These are phyloP conservation scores for Aricia agestis DNA, from an alignment of 1,140 invertebrate species.

Conservation along the genomic window DNA sequence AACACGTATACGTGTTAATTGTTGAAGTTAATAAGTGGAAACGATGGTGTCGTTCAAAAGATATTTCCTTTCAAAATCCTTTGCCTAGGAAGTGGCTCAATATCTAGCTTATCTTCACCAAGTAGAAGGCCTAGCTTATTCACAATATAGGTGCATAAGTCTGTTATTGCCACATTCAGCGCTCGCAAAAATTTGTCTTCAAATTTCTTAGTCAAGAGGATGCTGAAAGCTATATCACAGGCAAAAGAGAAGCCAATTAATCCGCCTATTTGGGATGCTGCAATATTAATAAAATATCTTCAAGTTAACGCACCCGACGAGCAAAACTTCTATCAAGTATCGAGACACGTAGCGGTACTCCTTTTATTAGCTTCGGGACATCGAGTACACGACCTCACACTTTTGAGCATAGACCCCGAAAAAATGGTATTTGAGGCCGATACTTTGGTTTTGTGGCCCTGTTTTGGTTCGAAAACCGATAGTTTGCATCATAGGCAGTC, in stretches of 20 bases:
- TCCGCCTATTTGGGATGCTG: too few species aligned
- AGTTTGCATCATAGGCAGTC: too few species aligned
- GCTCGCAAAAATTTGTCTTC: background rate
- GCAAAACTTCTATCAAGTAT: conserved; percentile 32
- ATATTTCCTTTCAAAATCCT: conserved; percentile 18
- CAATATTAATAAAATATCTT: conserved; percentile 29
- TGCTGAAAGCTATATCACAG: too few species aligned
- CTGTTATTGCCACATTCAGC: background rate
- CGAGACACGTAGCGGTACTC: conserved; percentile 29
- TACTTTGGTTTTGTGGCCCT: conserved; percentile 32
- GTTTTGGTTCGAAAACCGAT: conserved; percentile 40
- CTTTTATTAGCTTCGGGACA: conserved; percentile 21
- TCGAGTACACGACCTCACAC: conserved; percentile 35
- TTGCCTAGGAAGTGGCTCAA: conserved; percentile 15
- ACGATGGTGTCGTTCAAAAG: conserved; percentile 20
- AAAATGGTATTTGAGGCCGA: conserved; percentile 17
- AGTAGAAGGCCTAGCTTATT: background rate
- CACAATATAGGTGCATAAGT: background rate
- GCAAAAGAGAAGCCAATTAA: too few species aligned
- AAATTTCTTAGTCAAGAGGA: too few species aligned
- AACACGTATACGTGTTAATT: conserved; percentile 32
- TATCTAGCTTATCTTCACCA: conserved; percentile 24
- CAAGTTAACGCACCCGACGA: conserved; percentile 41
- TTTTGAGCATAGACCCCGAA: conserved; percentile 16
- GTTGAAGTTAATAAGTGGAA: conserved; percentile 18